Conservation (phyloP, 2,113 vertebrate species). For the Okapia johnstoni region DNA sequence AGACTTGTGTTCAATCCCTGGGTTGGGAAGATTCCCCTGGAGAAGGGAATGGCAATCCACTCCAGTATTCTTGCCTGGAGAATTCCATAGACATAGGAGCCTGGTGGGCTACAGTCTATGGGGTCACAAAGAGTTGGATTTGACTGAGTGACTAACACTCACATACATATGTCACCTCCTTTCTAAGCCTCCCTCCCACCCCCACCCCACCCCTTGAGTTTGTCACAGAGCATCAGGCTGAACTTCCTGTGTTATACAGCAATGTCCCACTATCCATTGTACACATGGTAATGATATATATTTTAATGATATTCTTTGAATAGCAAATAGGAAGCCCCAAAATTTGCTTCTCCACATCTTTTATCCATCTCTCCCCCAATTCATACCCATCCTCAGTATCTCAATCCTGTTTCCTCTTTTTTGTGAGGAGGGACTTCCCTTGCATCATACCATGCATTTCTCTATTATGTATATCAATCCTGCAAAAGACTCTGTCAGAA, state of each 20-base stretch:
- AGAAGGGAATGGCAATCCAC: neutral
- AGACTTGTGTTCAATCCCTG: neutral
- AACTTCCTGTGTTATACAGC: neutral
- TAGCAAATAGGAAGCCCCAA: neutral
- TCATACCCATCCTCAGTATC: neutral
- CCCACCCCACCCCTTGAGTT: rapidly evolving
- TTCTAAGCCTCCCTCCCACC: neutral
- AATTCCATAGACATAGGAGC: neutral
- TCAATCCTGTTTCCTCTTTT: neutral
- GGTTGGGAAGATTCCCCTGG: neutral
- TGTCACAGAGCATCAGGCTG: neutral
- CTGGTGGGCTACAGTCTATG: neutral
- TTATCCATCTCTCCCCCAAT: neutral
- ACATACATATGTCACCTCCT: neutral
- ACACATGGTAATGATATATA: neutral
- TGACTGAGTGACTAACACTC: neutral
- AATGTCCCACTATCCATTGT: neutral
- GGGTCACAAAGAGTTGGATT: neutral
- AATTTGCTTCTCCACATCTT: neutral
- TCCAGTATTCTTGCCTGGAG: neutral
- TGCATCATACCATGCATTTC: neutral
- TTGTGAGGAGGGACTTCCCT: neutral
- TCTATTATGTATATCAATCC: neutral
- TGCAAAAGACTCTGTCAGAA: neutral
- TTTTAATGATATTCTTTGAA: neutral